Conservation (phyloP, 2,797 vertebrate species). For the Phalanger gymnotis region DNA sequence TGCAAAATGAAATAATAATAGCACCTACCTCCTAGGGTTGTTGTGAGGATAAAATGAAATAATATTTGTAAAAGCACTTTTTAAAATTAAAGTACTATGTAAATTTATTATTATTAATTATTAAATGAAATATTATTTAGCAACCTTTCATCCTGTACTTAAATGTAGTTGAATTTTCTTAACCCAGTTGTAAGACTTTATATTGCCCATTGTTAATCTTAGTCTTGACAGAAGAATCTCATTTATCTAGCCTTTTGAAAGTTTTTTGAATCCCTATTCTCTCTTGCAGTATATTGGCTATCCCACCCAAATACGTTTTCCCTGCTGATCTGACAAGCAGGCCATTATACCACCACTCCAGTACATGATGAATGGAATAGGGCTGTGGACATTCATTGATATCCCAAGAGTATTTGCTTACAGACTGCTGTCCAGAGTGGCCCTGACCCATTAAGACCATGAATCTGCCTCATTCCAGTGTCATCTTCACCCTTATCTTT, state of each 20-base stretch:
- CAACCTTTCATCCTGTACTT: background rate
- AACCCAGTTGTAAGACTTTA: no score
- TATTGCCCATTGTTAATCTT: background rate
- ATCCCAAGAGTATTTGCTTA: background rate
- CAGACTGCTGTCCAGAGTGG: background rate
- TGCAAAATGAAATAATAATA: no score
- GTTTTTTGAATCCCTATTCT: background rate
- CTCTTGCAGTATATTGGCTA: background rate
- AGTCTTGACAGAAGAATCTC: background rate
- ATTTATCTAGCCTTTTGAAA: background rate
- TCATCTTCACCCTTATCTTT: background rate
- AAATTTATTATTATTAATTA: background rate
- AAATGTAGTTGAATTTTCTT: background rate
- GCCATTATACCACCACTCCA: background rate
- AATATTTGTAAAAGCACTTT: background rate
- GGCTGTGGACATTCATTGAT: background rate
- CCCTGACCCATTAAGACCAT: background rate
- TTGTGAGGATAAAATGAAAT: no score
- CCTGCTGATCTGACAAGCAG: background rate
- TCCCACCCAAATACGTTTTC: background rate
- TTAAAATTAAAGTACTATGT: background rate
- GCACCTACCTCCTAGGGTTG: no score
- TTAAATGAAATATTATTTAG: background rate
- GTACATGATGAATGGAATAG: background rate
- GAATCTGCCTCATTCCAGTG: background rate